Base-by-base conservation (phyloP, 2,113 vertebrate species). In the Hypocryptadius cinnamomeus region DNA sequence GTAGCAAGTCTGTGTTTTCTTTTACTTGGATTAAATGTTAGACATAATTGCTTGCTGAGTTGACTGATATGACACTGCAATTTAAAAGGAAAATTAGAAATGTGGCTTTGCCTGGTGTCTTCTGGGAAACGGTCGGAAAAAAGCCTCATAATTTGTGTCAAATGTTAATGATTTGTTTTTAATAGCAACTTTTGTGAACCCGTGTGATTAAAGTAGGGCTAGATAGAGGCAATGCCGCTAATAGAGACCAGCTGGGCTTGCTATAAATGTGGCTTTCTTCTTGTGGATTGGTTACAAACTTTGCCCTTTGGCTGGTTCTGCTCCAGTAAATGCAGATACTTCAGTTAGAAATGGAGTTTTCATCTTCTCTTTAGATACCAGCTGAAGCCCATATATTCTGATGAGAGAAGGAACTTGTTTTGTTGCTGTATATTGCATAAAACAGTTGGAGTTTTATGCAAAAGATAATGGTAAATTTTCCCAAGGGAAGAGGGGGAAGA, bases 361-460 rank as follows among this genome's bases (percentile, higher is more conserved):
- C 68, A 42, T 93, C 71, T 90, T 92, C 71, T 86, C 37, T 90
- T 83, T 79, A 40, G n/a, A 60, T 47, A 25, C 30, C 80, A 51
- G 35, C 64, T 94, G 79, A 86, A 61, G 65, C 37, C 23, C 51
- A 74, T 86, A 47, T 71, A 92, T 74, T 78, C 56, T 90, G 69
- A 59, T 70, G 64, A 86, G 68, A 92, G 39, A 48, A 78, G 33
- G 24, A 90, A 80, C 54, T 80, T 85, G 30, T 51, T 94, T 93
- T 88, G 50, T 63, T 88, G 76, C 72, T 86, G 40, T 47, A 44
- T 68, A 42, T 69, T 61, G 27, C 79, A 86, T 48, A 84, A 64
- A 92, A 48, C 72, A 95, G 80, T 92, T 94, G 92, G 83, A 93
- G 69, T 86, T 93, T 76, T 86, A 93, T 76, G 89, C 47, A 72